These are phyloP conservation scores for Pangasianodon hypophthalmus DNA, from an alignment of 2,113 vertebrate genomes.

Conservation along the genomic window DNA sequence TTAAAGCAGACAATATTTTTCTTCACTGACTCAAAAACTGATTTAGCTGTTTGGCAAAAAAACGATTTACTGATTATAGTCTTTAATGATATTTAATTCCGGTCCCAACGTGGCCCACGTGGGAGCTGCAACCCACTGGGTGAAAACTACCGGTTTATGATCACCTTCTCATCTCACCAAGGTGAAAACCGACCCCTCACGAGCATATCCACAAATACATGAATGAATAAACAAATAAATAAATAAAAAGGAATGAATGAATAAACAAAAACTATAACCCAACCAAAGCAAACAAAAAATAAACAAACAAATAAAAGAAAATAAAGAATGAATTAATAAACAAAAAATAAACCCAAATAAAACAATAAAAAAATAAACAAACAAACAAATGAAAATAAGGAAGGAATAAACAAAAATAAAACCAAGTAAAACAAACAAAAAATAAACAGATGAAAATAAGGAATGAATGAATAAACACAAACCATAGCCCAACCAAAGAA, in stretches of 20 bases:
- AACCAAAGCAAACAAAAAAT: not conserved
- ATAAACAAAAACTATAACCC: not conserved
- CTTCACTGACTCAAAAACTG: not conserved
- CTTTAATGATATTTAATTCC: not conserved
- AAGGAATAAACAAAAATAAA: not conserved
- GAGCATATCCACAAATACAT: not conserved
- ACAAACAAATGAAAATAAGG: not conserved
- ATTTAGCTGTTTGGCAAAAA: not conserved
- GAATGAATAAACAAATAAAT: not conserved
- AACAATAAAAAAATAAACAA: not conserved
- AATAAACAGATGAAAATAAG: not conserved
- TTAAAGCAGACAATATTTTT: not conserved
- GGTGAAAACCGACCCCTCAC: not conserved
- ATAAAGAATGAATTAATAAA: not conserved
- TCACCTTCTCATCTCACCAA: not conserved
- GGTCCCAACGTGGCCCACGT: not conserved
- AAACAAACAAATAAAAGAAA: not conserved
- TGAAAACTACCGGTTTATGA: not conserved
- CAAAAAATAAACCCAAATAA: not conserved
- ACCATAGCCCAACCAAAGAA: not conserved
- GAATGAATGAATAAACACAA: not conserved
- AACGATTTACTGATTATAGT: not conserved
- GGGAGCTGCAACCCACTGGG: not conserved
- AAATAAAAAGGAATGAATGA: not conserved
- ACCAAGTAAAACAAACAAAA: not conserved